These are phyloP conservation scores for Sternarchorhynchus goeldii DNA, from an alignment of 2,797 vertebrate species.

Conservation along the genomic window DNA sequence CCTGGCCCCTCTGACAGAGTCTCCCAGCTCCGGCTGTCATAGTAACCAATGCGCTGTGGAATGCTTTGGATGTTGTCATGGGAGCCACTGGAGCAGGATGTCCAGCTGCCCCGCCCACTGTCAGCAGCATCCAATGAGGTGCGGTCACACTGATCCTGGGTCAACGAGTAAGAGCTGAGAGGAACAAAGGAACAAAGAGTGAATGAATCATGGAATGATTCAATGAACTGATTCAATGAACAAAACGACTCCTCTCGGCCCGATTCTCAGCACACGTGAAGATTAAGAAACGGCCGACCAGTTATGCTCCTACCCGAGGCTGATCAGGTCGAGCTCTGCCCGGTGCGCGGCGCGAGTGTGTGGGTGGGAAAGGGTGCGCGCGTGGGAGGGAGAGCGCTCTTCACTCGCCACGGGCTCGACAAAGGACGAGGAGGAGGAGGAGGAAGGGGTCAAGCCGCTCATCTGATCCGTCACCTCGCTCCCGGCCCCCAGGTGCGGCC, in stretches of 20 bases:
- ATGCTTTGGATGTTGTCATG: slow-evolving; percentile 99
- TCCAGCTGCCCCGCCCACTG: slow-evolving; percentile 98
- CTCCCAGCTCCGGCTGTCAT: slow-evolving; percentile 97
- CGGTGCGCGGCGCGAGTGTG: slow-evolving; percentile 36
- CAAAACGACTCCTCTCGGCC: too few species aligned
- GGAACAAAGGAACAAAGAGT: neutral
- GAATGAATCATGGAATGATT: neutral
- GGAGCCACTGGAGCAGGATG: slow-evolving; percentile 96
- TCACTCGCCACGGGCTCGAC: slow-evolving; percentile 33
- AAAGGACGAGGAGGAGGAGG: slow-evolving; percentile 17
- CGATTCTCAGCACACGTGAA: too few species aligned
- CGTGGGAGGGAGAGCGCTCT: slow-evolving; percentile 20
- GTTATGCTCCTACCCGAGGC: slow-evolving; percentile 50
- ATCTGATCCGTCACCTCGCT: slow-evolving; percentile 80
- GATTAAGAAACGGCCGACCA: too few species aligned
- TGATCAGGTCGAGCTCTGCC: slow-evolving; percentile 53
- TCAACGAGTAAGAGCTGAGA: slow-evolving; percentile 87
- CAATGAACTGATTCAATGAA: too few species aligned
- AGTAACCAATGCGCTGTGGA: slow-evolving; percentile 89
- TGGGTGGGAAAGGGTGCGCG: slow-evolving; percentile 24
- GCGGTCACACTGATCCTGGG: slow-evolving; percentile 94
- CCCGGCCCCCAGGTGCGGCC: slow-evolving; percentile 24
- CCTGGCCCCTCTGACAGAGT: slow-evolving; percentile 77
- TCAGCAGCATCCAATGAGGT: slow-evolving; percentile 94
- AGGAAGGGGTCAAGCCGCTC: slow-evolving; percentile 72